Base-by-base conservation (phyloP, 2,797 vertebrate genomes). In the Artibeus jamaicensis region DNA sequence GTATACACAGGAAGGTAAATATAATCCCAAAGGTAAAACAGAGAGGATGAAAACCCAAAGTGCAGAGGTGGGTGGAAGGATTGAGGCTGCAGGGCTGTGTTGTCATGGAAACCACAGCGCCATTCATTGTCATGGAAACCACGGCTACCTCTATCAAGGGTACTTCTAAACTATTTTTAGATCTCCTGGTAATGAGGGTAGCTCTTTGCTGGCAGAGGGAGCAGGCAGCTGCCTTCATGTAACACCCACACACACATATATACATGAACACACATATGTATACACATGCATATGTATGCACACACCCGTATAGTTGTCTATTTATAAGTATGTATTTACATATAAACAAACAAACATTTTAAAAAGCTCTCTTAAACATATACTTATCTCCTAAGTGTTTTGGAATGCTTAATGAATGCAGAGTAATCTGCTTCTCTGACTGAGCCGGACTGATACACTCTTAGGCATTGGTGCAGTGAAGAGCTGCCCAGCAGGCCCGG, bases 91-190 rank as follows among this genome's bases (percentile, higher is more conserved):
- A 34, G 26, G 50, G 84, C 55, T 53, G 37, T 1, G 44, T 53
- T 86, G 88, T 50, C 85, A 68, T 89, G 76, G 91, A 84, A 95
- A 95, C 67, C 42, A 21, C 46, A 37, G 44, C 0, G 19, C 76
- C 34, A 11, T 4, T 8, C 19, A 22, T 95, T 82, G 90, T n/a
- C 59, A 79, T 91, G 70, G 95, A 92, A 91, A 95, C 78, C 86
- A 85, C 85, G 89, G 71, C n/a, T 9, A 22, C 29, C 92, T 65
- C 84, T 42, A 22, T 42, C 62, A 68, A 46, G 77, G 34, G 18
- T 57, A n/a, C 73, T 68, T 89, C 42, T 73, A 70, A 70, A 82
- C 81, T 96, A 88, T 92, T 93, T 97, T 96, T 78, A 96, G 89
- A 93, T 48, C 71, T 7, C 34, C 32, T 73, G 67, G 78, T 77